Evolutionary conservation across 2,797 vertebrate genomes (phyloP).

Genomic region (Amazona finschi): DNA sequence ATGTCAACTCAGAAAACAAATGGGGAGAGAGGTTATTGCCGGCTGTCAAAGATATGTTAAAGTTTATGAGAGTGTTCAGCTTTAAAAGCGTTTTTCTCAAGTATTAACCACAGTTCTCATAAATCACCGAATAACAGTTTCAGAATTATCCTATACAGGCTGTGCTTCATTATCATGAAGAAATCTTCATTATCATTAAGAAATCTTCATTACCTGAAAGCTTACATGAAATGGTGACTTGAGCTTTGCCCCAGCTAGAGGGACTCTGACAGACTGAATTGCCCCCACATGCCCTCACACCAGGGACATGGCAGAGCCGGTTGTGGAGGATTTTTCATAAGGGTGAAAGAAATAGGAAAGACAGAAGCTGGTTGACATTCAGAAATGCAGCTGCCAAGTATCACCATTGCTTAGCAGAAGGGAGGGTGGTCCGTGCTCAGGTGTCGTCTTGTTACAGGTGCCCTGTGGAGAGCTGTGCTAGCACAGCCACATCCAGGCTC

Average conservation of each 20-base stretch:
- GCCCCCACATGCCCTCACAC: no score
- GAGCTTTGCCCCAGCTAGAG: neutral
- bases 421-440: neutral
- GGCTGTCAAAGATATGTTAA: neutral
- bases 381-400: neutral
- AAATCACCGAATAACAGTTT: neutral
- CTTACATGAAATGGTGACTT: neutral
- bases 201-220: neutral
- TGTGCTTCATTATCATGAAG: neutral
- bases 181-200: neutral
- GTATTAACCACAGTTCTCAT: slow-evolving; percentile 24
- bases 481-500: neutral
- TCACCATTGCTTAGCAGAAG: neutral
- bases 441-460: neutral
- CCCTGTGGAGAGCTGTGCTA: neutral
- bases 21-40: neutral
- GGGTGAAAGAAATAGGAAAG: neutral
- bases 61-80: slow-evolving; percentile 4
- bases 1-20: slow-evolving; percentile 11
- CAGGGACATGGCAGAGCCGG: neutral
- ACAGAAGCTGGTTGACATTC: neutral
- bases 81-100: slow-evolving; percentile 39
- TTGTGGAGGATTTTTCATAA: neutral
- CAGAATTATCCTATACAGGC: neutral
- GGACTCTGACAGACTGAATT: neutral